A percentile compares a stretch with the other conserved stretches of the same genome.
Evolutionary conservation across 2,797 vertebrate genomes (phyloP).

Genomic region (Sebastes hubbsi): DNA sequence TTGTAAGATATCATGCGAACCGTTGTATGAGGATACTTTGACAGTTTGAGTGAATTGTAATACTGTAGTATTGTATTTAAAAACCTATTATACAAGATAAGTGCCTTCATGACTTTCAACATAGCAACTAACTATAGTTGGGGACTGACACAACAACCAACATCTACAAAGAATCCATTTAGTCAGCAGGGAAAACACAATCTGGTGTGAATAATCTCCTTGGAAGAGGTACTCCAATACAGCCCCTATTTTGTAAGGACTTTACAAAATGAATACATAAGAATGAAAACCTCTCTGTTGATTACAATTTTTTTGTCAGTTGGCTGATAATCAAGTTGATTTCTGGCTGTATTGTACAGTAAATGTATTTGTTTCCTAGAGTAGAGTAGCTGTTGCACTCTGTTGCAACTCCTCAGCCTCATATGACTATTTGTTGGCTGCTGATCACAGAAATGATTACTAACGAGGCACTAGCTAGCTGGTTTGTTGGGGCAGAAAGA

Average conservation of each 20-base stretch:
- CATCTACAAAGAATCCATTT: conserved; percentile 14
- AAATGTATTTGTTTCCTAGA: background rate
- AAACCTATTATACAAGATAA: background rate
- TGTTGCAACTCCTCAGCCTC: background rate
- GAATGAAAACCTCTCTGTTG: background rate
- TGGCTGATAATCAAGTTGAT: background rate
- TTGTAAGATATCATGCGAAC: too few species aligned
- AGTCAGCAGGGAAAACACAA: conserved; percentile 28
- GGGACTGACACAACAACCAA: background rate
- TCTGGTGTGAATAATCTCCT: conserved; percentile 41
- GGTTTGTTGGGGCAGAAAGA: conserved; percentile 9
- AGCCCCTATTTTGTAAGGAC: background rate
- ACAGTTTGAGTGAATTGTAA: background rate
- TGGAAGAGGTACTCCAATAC: background rate
- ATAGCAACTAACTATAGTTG: background rate
- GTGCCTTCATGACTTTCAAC: background rate
- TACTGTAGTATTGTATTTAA: background rate
- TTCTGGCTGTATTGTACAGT: background rate
- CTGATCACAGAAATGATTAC: conserved; percentile 11
- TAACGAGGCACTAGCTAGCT: conserved; percentile 6
- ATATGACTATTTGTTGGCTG: conserved; percentile 1
- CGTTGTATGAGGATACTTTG: too few species aligned
- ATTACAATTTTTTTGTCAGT: background rate
- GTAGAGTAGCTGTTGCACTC: background rate
- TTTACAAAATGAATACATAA: background rate